phyloP scores from a whole-genome alignment of 2,113 vertebrate genomes.

The Cyprinodon brontotheroides region DNA sequence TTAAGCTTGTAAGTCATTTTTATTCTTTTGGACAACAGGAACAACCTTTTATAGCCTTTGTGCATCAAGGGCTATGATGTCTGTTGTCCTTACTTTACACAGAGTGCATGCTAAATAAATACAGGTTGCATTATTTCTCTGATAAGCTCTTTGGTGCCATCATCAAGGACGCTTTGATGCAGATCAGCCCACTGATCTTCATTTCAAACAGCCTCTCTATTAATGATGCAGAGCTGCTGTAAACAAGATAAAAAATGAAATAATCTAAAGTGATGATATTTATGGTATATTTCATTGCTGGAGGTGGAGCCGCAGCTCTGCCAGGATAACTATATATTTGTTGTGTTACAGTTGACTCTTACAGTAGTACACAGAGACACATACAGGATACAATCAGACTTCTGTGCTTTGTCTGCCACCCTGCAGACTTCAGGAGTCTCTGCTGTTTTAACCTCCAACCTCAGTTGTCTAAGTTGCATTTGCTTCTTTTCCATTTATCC shows the following conservation, averaged over 20 bases:
- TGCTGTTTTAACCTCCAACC: conserved; percentile 62
- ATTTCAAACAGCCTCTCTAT: neutral
- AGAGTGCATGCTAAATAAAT: neutral
- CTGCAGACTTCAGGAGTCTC: conserved; percentile 40
- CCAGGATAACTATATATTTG: no score
- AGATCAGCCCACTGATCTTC: neutral
- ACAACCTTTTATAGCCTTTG: no score
- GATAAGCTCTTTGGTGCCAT: neutral
- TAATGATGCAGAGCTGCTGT: neutral
- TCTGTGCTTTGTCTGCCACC: conserved; percentile 12
- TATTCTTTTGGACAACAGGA: no score
- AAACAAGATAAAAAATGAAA: neutral
- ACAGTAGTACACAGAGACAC: neutral
- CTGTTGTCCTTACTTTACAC: no score
- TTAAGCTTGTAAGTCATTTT: no score
- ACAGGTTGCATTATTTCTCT: neutral
- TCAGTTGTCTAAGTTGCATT: conserved; percentile 40
- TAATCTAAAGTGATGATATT: neutral
- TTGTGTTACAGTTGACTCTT: no score
- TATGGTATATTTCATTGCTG: neutral
- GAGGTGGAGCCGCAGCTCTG: neutral
- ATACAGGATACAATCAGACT: neutral
- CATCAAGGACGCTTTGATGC: neutral
- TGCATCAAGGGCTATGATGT: no score
- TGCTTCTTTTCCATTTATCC: conserved; percentile 50